Conservation (phyloP, 2,113 vertebrate species). For the Callocephalon fimbriatum region DNA sequence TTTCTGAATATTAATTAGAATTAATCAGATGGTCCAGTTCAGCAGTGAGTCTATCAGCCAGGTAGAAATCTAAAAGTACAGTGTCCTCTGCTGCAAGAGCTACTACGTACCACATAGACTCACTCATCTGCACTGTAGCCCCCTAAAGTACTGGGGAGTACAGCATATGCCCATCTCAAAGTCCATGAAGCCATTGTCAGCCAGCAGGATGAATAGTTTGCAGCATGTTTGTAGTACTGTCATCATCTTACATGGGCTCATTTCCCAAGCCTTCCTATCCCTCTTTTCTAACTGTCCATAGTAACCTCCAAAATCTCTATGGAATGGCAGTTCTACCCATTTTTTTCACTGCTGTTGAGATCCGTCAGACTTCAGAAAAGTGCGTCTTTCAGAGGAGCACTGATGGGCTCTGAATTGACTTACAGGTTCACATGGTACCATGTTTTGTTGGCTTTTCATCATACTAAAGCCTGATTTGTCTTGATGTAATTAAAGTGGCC, state of each 20-base stretch:
- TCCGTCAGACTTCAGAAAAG: not conserved
- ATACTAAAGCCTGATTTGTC: fast-evolving
- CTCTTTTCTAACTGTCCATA: not conserved
- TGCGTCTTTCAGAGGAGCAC: not conserved
- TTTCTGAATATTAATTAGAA: not conserved
- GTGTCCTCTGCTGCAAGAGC: not conserved
- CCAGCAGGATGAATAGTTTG: not conserved
- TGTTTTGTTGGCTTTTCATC: not conserved
- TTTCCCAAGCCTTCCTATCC: not conserved
- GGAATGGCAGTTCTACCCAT: not conserved
- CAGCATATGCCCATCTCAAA: not conserved
- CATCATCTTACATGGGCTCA: not conserved
- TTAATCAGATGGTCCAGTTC: not conserved
- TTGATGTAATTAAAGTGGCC: not conserved
- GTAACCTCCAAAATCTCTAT: not conserved
- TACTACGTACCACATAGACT: not conserved
- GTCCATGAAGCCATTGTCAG: not conserved
- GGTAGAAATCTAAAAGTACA: not conserved
- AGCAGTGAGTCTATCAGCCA: not conserved
- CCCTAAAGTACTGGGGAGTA: not conserved
- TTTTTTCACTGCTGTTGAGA: not conserved
- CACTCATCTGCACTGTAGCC: not conserved
- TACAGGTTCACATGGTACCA: not conserved
- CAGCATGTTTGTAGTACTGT: not conserved
- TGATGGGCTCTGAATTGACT: not conserved